Base-by-base conservation (phyloP, 2,797 vertebrate species). In the Pangasius larnaudii region DNA sequence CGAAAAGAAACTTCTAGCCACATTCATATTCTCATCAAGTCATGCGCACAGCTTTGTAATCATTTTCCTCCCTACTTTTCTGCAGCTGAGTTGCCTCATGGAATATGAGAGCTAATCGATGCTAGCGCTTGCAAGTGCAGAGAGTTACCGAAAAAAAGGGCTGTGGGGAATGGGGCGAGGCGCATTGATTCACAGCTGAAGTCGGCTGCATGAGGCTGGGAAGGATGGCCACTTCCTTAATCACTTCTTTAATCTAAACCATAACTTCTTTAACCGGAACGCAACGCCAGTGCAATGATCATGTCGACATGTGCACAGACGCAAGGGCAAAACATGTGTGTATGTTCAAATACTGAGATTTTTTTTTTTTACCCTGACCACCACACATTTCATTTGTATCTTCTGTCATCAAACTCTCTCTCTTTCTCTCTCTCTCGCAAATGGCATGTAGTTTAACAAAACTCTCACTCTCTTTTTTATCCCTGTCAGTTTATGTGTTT, bases 91-190 rank as follows among this genome's bases (percentile, higher is more conserved):
- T 63, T 83, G 77, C 80, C 78, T 27, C 74, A 71, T 90, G 90
- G 89, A 94, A 93, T 88, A 92, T 91, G 89, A 94, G 92, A 92
- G 94, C 91, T 90, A 95, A 95, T 95, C 95, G 92, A 95, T 96
- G 84, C 78, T 85, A 46, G 42, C 33, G 86, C 88, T 92, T 85
- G 51, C 90, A 91, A 85, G 86, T 90, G 88, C 88, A 90, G 86
- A 89, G 91, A 92, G 89, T 94, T 91, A 92, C 77, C 69, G 89
- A 93, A 90, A 91, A 79, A 86, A 67, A 53, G 14, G 86, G 86
- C 88, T 88, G 86, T 91, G 88, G 81, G 81, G 89, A 89, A 93
- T 89, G 89, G 72, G 90, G 91, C 89, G 89, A 88, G 33, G 85
- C 2, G 67, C 91, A 94, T 92, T 88, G 93, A 94, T 92, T 90